These are phyloP conservation scores for Nibea coibor DNA, from an alignment of 2,113 vertebrate species.

Conservation along the genomic window DNA sequence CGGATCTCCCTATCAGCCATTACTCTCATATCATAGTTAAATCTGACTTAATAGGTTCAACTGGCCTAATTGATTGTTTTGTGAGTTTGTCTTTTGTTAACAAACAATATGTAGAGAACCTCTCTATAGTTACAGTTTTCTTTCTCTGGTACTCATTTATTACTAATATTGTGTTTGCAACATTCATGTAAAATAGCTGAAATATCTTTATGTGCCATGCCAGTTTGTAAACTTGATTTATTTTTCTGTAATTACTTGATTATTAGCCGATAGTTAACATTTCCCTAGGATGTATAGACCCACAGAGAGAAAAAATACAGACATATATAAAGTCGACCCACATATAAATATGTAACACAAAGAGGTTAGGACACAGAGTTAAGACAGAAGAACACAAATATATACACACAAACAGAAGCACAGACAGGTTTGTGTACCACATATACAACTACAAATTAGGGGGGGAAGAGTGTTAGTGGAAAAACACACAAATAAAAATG, in stretches of 20 bases:
- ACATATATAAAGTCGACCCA: slow-evolving; percentile 40
- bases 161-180: background rate
- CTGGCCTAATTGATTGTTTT: slow-evolving; percentile 34
- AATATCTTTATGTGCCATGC: background rate
- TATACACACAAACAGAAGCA: slow-evolving; percentile 41
- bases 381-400: slow-evolving; percentile 32
- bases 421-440: slow-evolving; percentile 17
- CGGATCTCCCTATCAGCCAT: slow-evolving; percentile 53
- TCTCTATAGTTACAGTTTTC: background rate
- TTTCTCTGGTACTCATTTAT: background rate
- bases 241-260: background rate
- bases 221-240: background rate
- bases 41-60: slow-evolving; percentile 32
- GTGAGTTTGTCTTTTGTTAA: background rate
- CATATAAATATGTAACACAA: slow-evolving; percentile 24
- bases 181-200: background rate
- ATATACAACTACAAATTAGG: slow-evolving; percentile 26
- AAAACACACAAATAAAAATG: slow-evolving; percentile 54
- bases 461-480: slow-evolving; percentile 44
- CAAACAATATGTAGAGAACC: background rate
- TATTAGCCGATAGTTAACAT: background rate
- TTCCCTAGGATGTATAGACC: slow-evolving; percentile 21
- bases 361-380: slow-evolving; percentile 35
- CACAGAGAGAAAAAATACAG: slow-evolving; percentile 48
- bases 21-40: slow-evolving; percentile 31